Percentiles rank a stretch among this genome's conserved stretches.
phyloP scores from a whole-genome alignment of 2,888 invertebrate genomes.

The Agonopterix heracliana region DNA sequence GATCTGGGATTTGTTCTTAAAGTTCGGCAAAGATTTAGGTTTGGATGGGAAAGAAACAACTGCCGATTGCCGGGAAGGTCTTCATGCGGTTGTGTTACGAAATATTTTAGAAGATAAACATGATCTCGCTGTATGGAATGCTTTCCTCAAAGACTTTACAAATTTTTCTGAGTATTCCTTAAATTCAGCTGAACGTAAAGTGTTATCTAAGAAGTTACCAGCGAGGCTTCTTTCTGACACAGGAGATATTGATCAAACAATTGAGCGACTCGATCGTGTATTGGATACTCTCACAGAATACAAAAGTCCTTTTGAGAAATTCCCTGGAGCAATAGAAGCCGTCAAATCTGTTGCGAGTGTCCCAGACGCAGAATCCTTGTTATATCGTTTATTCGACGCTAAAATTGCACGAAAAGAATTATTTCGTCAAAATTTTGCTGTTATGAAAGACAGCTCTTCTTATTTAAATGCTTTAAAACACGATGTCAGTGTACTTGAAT shows the following conservation, averaged over 20 bases:
- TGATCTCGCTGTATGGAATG: slow-evolving; percentile 22
- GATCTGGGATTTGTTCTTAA: slow-evolving; percentile 37
- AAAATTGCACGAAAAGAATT: slow-evolving; percentile 39
- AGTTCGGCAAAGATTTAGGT: slow-evolving; percentile 43
- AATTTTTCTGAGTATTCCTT: slow-evolving; percentile 37
- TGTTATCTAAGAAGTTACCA: slow-evolving; percentile 23
- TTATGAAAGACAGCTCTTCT: slow-evolving; percentile 34
- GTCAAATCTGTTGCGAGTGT: slow-evolving; percentile 23
- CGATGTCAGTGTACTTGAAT: slow-evolving; percentile 25
- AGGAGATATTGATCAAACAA: slow-evolving; percentile 12
- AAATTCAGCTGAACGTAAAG: slow-evolving; percentile 25
- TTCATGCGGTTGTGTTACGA: slow-evolving; percentile 47
- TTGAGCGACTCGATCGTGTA: slow-evolving; percentile 20
- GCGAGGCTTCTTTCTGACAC: slow-evolving; percentile 18
- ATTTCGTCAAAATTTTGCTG: slow-evolving; percentile 30
- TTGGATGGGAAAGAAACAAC: slow-evolving; percentile 38
- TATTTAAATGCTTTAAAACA: slow-evolving; percentile 48
- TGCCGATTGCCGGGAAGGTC: slow-evolving; percentile 40
- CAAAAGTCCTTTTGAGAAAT: slow-evolving; percentile 22
- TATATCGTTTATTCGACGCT: slow-evolving; percentile 29
- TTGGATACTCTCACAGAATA: slow-evolving; percentile 32
- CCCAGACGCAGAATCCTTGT: slow-evolving; percentile 22
- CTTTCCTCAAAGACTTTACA: slow-evolving; percentile 36
- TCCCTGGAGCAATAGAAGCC: slow-evolving; percentile 22
- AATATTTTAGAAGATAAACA: slow-evolving; percentile 26